Evolutionary conservation across 92 coral and sea anemone genomes (phyloP), one percentile per base, ranked within the genome.

Genomic region (Zoanthus solanderi): DNA sequence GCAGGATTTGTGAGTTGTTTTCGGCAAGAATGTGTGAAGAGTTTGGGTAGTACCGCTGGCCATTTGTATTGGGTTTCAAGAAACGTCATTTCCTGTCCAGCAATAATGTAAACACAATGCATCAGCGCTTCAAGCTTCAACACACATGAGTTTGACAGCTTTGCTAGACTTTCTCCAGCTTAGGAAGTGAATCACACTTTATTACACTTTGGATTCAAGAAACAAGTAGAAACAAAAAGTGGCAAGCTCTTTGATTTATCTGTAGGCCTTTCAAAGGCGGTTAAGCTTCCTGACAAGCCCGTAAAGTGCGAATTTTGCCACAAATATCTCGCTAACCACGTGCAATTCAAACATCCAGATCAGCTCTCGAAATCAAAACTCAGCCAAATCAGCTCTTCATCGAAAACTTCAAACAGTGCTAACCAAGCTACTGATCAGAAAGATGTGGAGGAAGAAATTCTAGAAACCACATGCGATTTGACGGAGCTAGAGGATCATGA

Each of bases 311-410:
- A 87, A 45, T 28, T 67, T 72, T 71, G 82, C 1, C 16, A 83
- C 29, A 75, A 93, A 28, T 81, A 93, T 75, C 87, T 93, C 66
- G 90, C 88, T 14, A 81, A 17, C 65, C 92, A 85, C 74, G 87
- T 88, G 85, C 88, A 61, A 60, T 92, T 83, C 44, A 92, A 92
- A 56, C 93, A 92, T 84, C 85, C 88, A 16, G 32, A 17, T 66
- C 71, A 85, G 68, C 47, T 32, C 61, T 18, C 67, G 67, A 60
- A 60, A 60, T 23, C 67, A 60, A 60, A 60, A 60, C 67, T 60
- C 67, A 60, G 16, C 58, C 80, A 78, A 56, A 84, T 80, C 72
- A 83, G 88, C 88, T 83, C 65, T 34, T 69, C 47, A 82, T 2
- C 86, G 54, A 57, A 50, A 28, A 30, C 48, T 67, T 61, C 71